Evolutionary conservation across 2,113 vertebrate species (phyloP), one percentile per base, ranked within the genome.

Genomic region (Capreolus pygargus): DNA sequence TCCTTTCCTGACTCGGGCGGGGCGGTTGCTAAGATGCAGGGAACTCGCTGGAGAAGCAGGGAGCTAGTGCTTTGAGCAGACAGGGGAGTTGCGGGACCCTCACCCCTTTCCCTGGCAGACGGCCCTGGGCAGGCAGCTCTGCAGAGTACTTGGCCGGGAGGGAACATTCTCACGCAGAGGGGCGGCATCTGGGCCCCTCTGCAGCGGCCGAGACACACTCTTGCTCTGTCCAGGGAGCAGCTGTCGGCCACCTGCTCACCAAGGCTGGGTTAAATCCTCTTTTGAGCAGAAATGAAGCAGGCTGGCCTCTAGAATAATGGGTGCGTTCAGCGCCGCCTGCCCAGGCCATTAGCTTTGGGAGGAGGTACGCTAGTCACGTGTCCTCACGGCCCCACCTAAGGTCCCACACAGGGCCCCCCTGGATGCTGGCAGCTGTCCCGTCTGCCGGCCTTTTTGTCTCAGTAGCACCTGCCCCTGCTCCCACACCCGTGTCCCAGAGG

Each of bases 191-290:
- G 90, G 94, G 25, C 54, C 74, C 33, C 78, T 95, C 61, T 88
- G 93, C 57, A 91, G 90, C 58, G 9, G 2, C 33, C 0, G 70
- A 94, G 83, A 97, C 86, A 54, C 47, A 54, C 47, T 39, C 60
- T 82, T 16, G 3, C 82, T 57, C 15, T 76, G 84, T 82, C 0
- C 3, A 94, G 64, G 96, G 33, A 39, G 2, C 95, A 98, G 96
- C 67, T 74, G 92, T 74, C 3, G 9, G 50, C 95, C 89, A 93
- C 1, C 39, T 96, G 93, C 91, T 96, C 96, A 47, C 81, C 43
- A 96, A 70, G 92, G 15, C 89, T 89, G 89, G 28, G 27, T 2
- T 76, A 64, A 36, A 25, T 43, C 57, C 54, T 33, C 67, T 50
- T 97, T 76, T 91, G 92, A 97, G 60, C 91, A 82, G 81, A 67